These are phyloP conservation scores for Hetaerina titia DNA, from an alignment of 2,888 invertebrate species.

Conservation along the genomic window DNA sequence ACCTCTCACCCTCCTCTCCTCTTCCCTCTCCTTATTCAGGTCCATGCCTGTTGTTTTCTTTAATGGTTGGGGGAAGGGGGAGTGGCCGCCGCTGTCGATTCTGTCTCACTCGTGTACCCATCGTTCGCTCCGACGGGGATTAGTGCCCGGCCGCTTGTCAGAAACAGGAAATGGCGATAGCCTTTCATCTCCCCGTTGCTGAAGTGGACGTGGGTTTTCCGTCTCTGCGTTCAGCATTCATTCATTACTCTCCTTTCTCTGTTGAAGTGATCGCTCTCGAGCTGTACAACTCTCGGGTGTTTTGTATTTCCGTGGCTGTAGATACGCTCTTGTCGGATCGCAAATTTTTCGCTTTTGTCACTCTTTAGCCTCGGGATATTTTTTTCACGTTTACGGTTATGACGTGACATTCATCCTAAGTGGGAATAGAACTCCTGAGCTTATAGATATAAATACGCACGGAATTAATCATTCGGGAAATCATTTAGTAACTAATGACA, in stretches of 20 bases:
- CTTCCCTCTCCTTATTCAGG: background rate
- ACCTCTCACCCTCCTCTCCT: background rate
- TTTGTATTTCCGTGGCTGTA: background rate
- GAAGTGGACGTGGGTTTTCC: slow-evolving; percentile 7
- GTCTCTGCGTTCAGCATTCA: background rate
- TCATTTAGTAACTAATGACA: no score
- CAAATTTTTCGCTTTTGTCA: background rate
- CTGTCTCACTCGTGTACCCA: background rate
- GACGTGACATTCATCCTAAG: no score
- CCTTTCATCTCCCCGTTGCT: background rate
- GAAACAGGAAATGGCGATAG: background rate
- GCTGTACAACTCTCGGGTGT: background rate
- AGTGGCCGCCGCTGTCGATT: background rate
- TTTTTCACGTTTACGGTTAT: no score
- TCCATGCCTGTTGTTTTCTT: background rate
- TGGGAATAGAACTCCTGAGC: no score
- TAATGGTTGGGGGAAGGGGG: background rate
- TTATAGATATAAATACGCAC: no score
- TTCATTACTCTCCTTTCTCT: background rate
- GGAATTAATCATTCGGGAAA: no score
- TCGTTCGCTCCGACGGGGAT: background rate
- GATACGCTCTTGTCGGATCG: background rate
- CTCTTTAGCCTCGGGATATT: no score
- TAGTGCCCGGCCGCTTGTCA: background rate
- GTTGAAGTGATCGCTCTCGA: background rate